Conservation (phyloP, 2,888 invertebrate species). For the Himalopsyche anomala region DNA sequence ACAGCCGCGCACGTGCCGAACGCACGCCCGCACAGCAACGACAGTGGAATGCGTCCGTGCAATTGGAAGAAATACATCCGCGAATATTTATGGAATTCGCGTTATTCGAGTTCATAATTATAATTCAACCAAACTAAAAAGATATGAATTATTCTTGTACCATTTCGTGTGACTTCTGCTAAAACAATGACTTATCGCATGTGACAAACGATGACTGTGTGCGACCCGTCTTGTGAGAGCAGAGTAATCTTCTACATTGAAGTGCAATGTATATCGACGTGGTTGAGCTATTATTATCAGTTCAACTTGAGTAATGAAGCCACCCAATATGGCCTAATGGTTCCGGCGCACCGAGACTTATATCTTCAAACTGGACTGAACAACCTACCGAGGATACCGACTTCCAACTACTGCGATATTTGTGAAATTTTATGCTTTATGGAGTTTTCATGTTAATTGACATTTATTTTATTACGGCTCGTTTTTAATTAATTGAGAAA, state of each 20-base stretch:
- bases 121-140: too few species aligned
- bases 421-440: slow-evolving; percentile 54
- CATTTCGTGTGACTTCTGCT: too few species aligned
- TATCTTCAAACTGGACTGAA: background rate
- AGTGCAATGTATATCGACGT: background rate
- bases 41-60: too few species aligned
- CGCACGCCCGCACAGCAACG: too few species aligned
- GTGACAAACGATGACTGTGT: too few species aligned
- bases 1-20: too few species aligned
- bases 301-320: slow-evolving; percentile 27
- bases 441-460: slow-evolving; percentile 55
- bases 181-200: too few species aligned
- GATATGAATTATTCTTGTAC: too few species aligned
- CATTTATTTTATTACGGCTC: slow-evolving; percentile 41
- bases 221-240: background rate
- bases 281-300: slow-evolving; percentile 36
- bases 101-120: too few species aligned
- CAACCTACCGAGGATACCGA: slow-evolving; percentile 4
- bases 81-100: too few species aligned
- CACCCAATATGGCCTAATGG: slow-evolving; percentile 54
- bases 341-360: slow-evolving; percentile 24
- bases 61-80: too few species aligned
- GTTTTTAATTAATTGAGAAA: slow-evolving; percentile 55
- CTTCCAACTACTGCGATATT: background rate
- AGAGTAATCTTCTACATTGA: background rate